phyloP scores from a whole-genome alignment of 2,888 invertebrate species.

The Phengaris arion region DNA sequence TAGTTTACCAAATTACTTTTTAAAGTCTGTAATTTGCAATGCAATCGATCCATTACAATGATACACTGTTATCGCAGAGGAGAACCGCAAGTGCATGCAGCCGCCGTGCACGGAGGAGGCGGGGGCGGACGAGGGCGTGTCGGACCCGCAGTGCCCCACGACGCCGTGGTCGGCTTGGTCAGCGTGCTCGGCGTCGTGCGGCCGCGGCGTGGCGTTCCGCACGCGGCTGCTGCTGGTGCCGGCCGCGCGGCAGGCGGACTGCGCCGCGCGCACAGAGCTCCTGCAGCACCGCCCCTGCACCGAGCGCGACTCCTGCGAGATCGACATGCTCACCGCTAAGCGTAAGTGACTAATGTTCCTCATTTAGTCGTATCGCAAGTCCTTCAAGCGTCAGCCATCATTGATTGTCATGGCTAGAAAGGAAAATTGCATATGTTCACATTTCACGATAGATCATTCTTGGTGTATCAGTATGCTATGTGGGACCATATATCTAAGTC shows the following conservation, averaged over 20 bases:
- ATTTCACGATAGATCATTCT: not conserved
- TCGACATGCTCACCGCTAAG: conserved; percentile 88
- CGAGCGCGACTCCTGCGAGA: conserved; percentile 83
- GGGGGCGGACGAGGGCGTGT: conserved; percentile 64
- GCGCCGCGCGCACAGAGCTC: conserved; percentile 84
- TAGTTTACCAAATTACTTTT: no score
- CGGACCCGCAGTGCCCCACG: conserved; percentile 86
- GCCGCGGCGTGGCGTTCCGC: conserved; percentile 85
- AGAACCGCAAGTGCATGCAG: conserved; percentile 89
- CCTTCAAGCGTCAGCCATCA: no score
- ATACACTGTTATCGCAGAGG: conserved; percentile 67
- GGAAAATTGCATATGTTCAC: not conserved
- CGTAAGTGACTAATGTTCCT: conserved; percentile 68
- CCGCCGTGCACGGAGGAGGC: conserved; percentile 81
- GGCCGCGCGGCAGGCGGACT: conserved; percentile 82
- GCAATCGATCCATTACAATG: no score
- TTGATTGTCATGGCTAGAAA: no score
- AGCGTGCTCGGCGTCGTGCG: conserved; percentile 93
- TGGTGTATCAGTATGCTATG: no score
- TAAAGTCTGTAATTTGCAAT: no score
- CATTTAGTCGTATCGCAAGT: not conserved
- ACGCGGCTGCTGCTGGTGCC: conserved; percentile 85
- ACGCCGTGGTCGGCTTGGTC: conserved; percentile 96
- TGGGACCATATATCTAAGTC: no score
- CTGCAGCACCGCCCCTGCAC: conserved; percentile 87